phyloP scores from a whole-genome alignment of 2,113 vertebrate genomes.

The Hemichromis elongatus region DNA sequence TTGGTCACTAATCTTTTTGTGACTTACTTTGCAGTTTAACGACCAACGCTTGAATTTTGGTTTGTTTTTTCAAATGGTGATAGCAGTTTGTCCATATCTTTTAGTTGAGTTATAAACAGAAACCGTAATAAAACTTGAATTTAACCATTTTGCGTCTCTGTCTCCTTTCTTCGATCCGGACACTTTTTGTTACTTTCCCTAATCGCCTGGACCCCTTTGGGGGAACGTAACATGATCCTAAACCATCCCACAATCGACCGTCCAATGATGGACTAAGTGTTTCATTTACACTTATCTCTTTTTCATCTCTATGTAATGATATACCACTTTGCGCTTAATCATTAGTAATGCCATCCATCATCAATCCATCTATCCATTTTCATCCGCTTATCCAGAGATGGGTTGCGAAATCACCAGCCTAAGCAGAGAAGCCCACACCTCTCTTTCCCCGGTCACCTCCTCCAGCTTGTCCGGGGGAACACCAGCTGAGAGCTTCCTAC shows the following conservation, averaged over 20 bases:
- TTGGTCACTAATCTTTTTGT: too few species aligned
- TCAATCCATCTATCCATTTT: background rate
- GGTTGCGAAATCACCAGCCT: background rate
- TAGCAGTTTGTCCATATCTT: too few species aligned
- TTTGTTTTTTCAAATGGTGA: too few species aligned
- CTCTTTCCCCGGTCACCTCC: background rate
- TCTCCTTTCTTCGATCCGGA: too few species aligned
- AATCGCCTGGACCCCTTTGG: too few species aligned
- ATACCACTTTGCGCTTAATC: background rate
- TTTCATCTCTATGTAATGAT: background rate
- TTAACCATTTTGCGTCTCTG: too few species aligned
- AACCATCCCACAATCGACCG: background rate
- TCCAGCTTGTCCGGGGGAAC: background rate
- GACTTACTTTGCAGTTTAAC: too few species aligned
- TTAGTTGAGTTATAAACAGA: too few species aligned
- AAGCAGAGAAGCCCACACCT: background rate
- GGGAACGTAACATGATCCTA: too few species aligned
- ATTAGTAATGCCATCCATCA: background rate
- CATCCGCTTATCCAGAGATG: background rate
- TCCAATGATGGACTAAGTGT: background rate
- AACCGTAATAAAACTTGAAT: too few species aligned
- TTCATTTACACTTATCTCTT: background rate
- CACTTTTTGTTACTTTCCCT: too few species aligned
- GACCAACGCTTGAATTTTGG: too few species aligned
- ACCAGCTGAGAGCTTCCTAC: background rate